These are phyloP conservation scores for Cotesia typhae DNA, from an alignment of 1,140 invertebrate genomes.

Conservation along the genomic window DNA sequence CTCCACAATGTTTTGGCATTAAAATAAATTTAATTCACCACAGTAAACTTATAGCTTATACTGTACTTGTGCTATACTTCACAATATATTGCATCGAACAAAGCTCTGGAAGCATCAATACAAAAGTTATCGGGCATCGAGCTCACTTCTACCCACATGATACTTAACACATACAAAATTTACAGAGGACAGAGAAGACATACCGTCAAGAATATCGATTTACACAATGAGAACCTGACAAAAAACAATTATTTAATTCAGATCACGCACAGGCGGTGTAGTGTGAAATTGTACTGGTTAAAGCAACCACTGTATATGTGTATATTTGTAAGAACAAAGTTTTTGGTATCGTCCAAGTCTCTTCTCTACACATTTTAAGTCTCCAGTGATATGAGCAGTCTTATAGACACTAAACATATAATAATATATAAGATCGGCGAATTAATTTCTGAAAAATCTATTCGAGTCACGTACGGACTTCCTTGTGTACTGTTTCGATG, in stretches of 20 bases:
- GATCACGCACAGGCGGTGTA: constrained; percentile 16
- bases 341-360: too few relatives aligned
- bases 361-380: too few relatives aligned
- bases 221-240: neutral
- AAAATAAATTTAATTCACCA: constrained; percentile 13
- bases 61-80: too few relatives aligned
- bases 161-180: too few relatives aligned
- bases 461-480: constrained; percentile 18
- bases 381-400: too few relatives aligned
- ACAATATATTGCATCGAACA: neutral
- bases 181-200: neutral
- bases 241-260: constrained; percentile 8
- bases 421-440: constrained; percentile 12
- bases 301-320: neutral
- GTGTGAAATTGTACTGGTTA: constrained; percentile 26
- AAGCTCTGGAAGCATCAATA: neutral
- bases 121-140: neutral
- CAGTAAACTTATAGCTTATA: too few relatives aligned
- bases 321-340: neutral
- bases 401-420: too few relatives aligned
- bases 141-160: too few relatives aligned
- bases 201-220: neutral
- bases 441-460: neutral
- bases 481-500: constrained; percentile 11
- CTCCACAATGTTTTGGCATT: neutral